Evolutionary conservation across 1,140 invertebrate genomes (phyloP), one percentile per base, ranked within the genome.

Genomic region (Drosophila arizonae): DNA sequence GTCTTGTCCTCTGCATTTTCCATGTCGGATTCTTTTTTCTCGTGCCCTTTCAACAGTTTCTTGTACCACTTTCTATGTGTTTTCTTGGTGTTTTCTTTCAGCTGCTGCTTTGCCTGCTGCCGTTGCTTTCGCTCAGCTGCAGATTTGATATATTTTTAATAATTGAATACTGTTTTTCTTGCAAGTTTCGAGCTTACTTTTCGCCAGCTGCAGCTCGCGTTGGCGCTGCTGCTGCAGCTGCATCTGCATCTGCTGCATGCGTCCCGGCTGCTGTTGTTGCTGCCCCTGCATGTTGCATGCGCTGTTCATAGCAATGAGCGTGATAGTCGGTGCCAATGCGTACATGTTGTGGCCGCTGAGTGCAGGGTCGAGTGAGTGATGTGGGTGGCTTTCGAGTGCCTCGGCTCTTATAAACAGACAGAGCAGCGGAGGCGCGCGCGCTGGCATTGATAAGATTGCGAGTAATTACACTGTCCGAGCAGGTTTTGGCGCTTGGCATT

Each of bases 381-480:
- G 51, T 48, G 41, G n/a, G 24, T 41, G 63, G 43, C 15, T 46
- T 17, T 13, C 15, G 41, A 10, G 26, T 21, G 36, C 6, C 15
- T 21, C 36, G 45, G 45, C 63, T 67, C 54, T 67, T 67, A 55
- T 72, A 28, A 10, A 36, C 30, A 26, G 33, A 33, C 2, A 13
- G 10, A 39, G 36, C 11, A 13, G 36, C 36, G 36, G 46, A 9
- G 51, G 6, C 30, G 8, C 28, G 28, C 33, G 36, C 24, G 46
- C 15, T 11, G 50, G 24, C 56, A 68, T 57, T 69, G 71, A 73
- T 73, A 73, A 73, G 71, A 73, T 73, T 57, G 51, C 57, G 50
- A 73, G 71, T 73, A 73, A 73, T 73, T 73, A 73, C 65, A 73
- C 71, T 62, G 66, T 73, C 71, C 57, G 41, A 24, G 33, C 65